These are phyloP conservation scores for Apantesis nais DNA, from an alignment of 2,888 invertebrate genomes.

Conservation along the genomic window DNA sequence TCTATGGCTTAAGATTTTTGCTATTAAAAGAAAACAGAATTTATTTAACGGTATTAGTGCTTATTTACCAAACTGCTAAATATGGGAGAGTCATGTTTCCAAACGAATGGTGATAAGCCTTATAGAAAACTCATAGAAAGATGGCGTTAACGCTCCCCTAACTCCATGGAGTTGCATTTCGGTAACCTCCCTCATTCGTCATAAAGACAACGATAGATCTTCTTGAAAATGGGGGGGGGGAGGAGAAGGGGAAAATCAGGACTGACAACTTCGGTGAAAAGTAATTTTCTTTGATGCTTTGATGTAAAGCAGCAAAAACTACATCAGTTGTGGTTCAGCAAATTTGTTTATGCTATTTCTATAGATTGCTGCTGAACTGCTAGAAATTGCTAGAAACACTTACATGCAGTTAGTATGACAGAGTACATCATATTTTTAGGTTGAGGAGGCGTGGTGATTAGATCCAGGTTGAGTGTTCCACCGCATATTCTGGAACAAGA, in stretches of 20 bases:
- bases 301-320: neutral
- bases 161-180: no score
- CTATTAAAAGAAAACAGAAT: neutral
- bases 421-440: conserved; percentile 85
- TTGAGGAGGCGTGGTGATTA: conserved; percentile 92
- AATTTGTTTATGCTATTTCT: neutral
- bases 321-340: neutral
- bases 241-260: no score
- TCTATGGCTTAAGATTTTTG: conserved; percentile 60
- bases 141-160: no score
- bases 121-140: neutral
- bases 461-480: conserved; percentile 90
- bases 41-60: neutral
- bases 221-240: no score
- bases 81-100: no score
- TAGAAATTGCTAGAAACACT: conserved; percentile 51
- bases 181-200: no score
- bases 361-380: neutral
- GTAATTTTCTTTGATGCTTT: no score
- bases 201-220: no score
- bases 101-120: no score
- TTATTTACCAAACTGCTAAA: neutral
- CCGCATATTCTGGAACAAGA: conserved; percentile 85
- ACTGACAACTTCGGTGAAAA: no score
- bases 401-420: conserved; percentile 84